Conservation (phyloP, 2,797 vertebrate genomes). For the Micropoecilia bifurca region DNA sequence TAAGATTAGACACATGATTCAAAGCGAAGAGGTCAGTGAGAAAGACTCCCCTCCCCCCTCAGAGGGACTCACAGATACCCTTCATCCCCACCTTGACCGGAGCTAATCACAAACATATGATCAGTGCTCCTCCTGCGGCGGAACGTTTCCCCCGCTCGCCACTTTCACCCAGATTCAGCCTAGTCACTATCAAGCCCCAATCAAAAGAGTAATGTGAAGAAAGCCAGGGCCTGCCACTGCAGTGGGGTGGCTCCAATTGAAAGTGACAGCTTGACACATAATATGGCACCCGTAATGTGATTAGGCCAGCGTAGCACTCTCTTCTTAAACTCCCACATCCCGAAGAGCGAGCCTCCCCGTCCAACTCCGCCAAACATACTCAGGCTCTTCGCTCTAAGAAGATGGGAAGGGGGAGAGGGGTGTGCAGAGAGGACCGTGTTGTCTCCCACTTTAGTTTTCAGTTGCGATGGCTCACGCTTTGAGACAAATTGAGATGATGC, state of each 20-base stretch:
- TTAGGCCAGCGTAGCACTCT: slow-evolving; percentile 82
- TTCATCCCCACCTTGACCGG: slow-evolving; percentile 51
- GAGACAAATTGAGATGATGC: slow-evolving; percentile 80
- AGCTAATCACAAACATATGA: slow-evolving; percentile 82
- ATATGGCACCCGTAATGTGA: slow-evolving; percentile 86
- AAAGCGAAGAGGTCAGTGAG: slow-evolving; percentile 74
- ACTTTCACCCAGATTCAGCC: slow-evolving; percentile 52
- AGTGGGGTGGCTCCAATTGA: slow-evolving; percentile 79
- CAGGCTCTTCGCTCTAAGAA: slow-evolving; percentile 60
- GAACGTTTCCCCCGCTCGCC: slow-evolving; percentile 41
- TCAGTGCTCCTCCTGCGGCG: slow-evolving; percentile 41
- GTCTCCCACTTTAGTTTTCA: slow-evolving; percentile 74
- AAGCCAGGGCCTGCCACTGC: slow-evolving; percentile 59
- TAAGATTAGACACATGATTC: slow-evolving; percentile 79
- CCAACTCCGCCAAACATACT: slow-evolving; percentile 79
- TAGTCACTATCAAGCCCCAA: slow-evolving; percentile 74
- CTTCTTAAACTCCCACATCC: slow-evolving; percentile 79
- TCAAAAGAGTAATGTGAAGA: slow-evolving; percentile 81
- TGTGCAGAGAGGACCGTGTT: slow-evolving; percentile 55
- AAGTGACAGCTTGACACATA: slow-evolving; percentile 88
- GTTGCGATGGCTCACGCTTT: slow-evolving; percentile 76
- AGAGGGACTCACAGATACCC: slow-evolving; percentile 28
- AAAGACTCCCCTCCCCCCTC: slow-evolving; percentile 38
- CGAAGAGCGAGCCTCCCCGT: slow-evolving; percentile 75
- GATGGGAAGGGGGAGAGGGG: slow-evolving; percentile 24